A percentile compares a stretch with the other conserved stretches of the same genome.
Evolutionary conservation across 2,888 invertebrate genomes (phyloP).

Genomic region (Lasioglossum villosulum): DNA sequence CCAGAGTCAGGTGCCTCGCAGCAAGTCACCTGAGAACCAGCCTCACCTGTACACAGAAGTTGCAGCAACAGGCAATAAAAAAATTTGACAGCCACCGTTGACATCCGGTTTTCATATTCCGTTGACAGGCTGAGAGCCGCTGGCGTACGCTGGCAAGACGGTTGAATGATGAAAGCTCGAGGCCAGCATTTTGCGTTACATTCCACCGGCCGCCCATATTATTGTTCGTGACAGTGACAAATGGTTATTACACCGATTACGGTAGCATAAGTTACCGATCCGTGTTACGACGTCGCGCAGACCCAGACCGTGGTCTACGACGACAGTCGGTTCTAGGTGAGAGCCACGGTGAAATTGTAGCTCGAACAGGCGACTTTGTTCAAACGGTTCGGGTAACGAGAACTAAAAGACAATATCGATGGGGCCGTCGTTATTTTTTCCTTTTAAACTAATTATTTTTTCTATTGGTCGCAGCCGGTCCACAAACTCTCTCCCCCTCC

Average conservation of each 20-base stretch:
- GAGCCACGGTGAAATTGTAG: background rate
- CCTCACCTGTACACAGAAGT: background rate
- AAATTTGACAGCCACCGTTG: background rate
- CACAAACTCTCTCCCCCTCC: background rate
- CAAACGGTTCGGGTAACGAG: background rate
- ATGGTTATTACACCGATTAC: constrained; percentile 54
- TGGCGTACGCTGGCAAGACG: constrained; percentile 1
- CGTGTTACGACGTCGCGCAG: background rate
- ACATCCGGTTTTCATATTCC: background rate
- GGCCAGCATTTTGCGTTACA: constrained; percentile 45
- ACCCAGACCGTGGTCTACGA: background rate
- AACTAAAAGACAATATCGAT: constrained; percentile 1
- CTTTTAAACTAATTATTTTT: constrained; percentile 29
- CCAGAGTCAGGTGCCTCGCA: too few species aligned
- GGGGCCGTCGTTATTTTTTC: background rate
- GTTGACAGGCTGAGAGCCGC: constrained; percentile 27
- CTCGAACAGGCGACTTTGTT: background rate
- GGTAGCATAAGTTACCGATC: constrained; percentile 18
- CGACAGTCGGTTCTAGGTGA: background rate
- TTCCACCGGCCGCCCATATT: constrained; percentile 40
- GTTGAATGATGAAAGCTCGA: constrained; percentile 47
- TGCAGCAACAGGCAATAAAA: background rate
- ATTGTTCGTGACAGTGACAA: constrained; percentile 55
- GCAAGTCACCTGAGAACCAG: background rate
- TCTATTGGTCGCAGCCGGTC: constrained; percentile 23